Conservation (phyloP, 2,888 invertebrate genomes). For the Lasioglossum zephyrum region DNA sequence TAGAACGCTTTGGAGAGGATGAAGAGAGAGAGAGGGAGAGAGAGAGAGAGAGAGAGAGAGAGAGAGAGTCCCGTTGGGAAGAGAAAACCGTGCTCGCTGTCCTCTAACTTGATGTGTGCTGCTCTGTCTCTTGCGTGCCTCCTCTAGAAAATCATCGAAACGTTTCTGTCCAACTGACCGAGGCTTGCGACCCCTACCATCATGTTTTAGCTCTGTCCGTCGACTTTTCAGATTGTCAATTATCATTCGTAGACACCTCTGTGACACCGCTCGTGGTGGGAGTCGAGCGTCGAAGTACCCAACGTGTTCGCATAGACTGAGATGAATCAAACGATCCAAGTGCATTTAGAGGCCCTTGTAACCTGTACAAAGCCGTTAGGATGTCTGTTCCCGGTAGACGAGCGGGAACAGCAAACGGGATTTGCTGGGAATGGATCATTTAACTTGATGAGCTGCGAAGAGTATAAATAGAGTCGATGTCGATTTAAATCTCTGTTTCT, state of each 20-base stretch:
- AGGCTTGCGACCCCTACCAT: background rate
- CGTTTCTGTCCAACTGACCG: background rate
- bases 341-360: slow-evolving; percentile 22
- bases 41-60: slow-evolving; percentile 6
- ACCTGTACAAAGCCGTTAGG: slow-evolving; percentile 30
- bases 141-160: background rate
- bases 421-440: slow-evolving; percentile 9
- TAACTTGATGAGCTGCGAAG: background rate
- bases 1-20: background rate
- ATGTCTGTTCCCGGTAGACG: background rate
- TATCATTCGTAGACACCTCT: background rate
- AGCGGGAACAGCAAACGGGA: slow-evolving; percentile 10
- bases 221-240: slow-evolving; percentile 10
- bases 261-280: background rate
- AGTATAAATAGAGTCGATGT: background rate
- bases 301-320: slow-evolving; percentile 8
- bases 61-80: slow-evolving; percentile 18
- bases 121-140: slow-evolving; percentile 42
- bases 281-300: background rate
- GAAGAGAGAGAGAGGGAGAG: slow-evolving; percentile 24
- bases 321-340: slow-evolving; percentile 43
- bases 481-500: background rate
- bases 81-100: slow-evolving; percentile 39
- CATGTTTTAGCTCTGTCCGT: background rate
- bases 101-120: slow-evolving; percentile 28